Evolutionary conservation across 1,140 invertebrate species (phyloP).

Genomic region (Halictus rubicundus): DNA sequence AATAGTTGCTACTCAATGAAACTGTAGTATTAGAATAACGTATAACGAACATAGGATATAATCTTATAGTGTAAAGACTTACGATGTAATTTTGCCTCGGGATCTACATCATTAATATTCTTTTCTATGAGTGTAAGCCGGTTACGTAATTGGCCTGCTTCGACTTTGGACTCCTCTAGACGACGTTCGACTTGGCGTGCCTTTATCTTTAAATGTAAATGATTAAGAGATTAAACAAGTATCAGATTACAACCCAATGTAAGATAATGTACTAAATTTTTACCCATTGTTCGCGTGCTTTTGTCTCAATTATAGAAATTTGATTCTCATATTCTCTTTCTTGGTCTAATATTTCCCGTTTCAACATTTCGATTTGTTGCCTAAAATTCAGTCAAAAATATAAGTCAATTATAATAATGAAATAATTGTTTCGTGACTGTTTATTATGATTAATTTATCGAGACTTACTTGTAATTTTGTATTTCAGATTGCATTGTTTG

Average conservation of each 20-base stretch:
- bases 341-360: slow-evolving; percentile 89
- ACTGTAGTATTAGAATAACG: not conserved
- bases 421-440: not conserved
- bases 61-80: slow-evolving; percentile 65
- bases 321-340: slow-evolving; percentile 89
- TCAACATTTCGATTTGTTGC: slow-evolving; percentile 86
- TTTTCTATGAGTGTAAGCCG: slow-evolving; percentile 84
- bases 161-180: slow-evolving; percentile 88
- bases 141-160: slow-evolving; percentile 87
- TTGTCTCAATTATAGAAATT: slow-evolving; percentile 87
- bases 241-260: slow-evolving; percentile 10
- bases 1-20: slow-evolving; percentile 22
- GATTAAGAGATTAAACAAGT: not conserved
- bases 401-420: not conserved
- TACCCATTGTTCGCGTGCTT: slow-evolving; percentile 89
- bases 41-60: not conserved
- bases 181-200: slow-evolving; percentile 88
- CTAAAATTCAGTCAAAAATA: slow-evolving; percentile 73
- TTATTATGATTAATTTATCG: slow-evolving; percentile 3
- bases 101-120: slow-evolving; percentile 77
- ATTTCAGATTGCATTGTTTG: slow-evolving; percentile 89
- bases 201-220: slow-evolving; percentile 78
- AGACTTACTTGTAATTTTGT: slow-evolving; percentile 88
- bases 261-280: slow-evolving; percentile 27
- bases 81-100: slow-evolving; percentile 77